Conservation (phyloP, 2,888 invertebrate species). For the Melanophora roralis region DNA sequence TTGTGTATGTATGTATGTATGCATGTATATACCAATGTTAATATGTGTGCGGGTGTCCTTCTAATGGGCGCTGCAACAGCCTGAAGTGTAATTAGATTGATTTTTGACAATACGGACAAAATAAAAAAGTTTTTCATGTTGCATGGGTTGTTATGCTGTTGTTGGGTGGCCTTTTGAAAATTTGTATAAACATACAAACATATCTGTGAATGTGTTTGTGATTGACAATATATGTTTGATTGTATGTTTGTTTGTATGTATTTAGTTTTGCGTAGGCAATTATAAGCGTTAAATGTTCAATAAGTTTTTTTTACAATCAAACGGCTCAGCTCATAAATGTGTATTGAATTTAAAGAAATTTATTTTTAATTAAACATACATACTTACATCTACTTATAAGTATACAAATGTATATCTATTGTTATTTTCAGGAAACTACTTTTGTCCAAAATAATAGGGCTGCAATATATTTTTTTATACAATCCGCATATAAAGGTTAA, state of each 20-base stretch:
- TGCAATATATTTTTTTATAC: slow-evolving; percentile 11
- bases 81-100: slow-evolving; percentile 58
- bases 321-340: not conserved
- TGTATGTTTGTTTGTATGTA: too few relatives aligned
- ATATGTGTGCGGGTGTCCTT: not conserved
- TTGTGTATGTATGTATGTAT: not conserved
- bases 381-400: too few relatives aligned
- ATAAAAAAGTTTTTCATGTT: not conserved
- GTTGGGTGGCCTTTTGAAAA: too few relatives aligned
- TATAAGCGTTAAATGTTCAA: not conserved
- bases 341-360: slow-evolving; percentile 51
- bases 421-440: not conserved
- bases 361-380: too few relatives aligned
- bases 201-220: too few relatives aligned
- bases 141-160: too few relatives aligned
- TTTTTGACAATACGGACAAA: slow-evolving; percentile 44
- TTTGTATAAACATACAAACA: too few relatives aligned
- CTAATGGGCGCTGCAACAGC: slow-evolving; percentile 49
- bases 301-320: not conserved
- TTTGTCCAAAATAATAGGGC: not conserved
- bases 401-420: too few relatives aligned
- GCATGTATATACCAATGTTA: not conserved
- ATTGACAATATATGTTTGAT: too few relatives aligned
- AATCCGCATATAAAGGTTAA: too few relatives aligned
- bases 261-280: not conserved